Base-by-base conservation (phyloP, 2,797 vertebrate genomes). In the Anabacerthia variegaticeps region DNA sequence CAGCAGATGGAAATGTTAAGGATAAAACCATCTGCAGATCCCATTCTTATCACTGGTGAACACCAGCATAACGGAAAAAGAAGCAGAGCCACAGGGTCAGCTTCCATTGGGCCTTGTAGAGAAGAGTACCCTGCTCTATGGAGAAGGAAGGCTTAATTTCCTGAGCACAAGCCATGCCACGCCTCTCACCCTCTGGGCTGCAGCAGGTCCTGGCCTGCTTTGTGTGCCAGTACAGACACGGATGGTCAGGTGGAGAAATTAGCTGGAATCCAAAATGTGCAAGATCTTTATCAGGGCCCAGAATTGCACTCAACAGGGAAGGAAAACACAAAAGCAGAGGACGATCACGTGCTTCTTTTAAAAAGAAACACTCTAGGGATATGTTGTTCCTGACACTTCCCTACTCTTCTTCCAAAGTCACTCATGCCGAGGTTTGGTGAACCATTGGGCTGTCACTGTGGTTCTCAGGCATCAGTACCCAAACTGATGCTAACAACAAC, bases 171-270 rank as follows among this genome's bases (percentile, higher is more conserved):
- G 77, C 74, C 36, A 41, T 84, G 66, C 80, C 74, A 81, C 86
- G 92, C 63, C 83, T 82, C 48, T 75, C 5, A 2, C 66, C 69
- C 73, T 86, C 85, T 9, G 30, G 93, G 80, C 61, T 67, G 67
- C 39, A 86, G 77, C 94, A 96, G 63, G 88, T 54, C 55, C 55
- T 67, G 63, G 69, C 92, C 83, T 95, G 92, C 61, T 83, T 49
- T 5, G 0, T 82, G 41, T 3, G 1, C 75, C 87, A 89, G 85
- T 48, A 54, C 24, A 73, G 74, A 67, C 83, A 90, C 0, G 0
- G 88, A 27, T 3, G 4, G 66, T 67, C 79, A 86, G 83, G 78
- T 76, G 39, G 65, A 94, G 71, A 43, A 84, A 90, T 75, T 46
- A 87, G 12, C n/a, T 2, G 1, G 76, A 84, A 92, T 82, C 71